Evolutionary conservation across 2,888 invertebrate species (phyloP).

Genomic region (Pseudococcus jackbeardsleyi): DNA sequence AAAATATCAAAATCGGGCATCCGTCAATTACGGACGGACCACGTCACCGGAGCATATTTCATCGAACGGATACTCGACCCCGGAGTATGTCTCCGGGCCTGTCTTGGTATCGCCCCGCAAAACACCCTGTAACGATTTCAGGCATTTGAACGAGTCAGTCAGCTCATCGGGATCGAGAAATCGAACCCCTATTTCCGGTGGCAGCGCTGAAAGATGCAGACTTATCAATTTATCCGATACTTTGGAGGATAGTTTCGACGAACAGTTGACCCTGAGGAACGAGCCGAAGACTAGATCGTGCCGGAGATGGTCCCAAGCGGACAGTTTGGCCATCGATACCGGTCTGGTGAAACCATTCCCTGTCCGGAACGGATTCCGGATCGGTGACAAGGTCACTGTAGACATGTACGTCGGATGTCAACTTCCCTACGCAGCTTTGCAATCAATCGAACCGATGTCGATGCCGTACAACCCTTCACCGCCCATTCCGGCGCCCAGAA

Average conservation of each 20-base stretch:
- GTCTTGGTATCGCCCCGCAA: not conserved
- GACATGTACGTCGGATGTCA: slow-evolving; percentile 54
- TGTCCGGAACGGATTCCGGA: slow-evolving; percentile 68
- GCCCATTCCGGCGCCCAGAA: slow-evolving; percentile 16
- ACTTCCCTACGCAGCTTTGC: slow-evolving; percentile 64
- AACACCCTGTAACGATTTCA: not conserved
- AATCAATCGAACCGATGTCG: slow-evolving; percentile 60
- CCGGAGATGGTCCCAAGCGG: slow-evolving; percentile 67
- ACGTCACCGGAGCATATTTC: not conserved
- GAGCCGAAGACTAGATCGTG: slow-evolving; percentile 67
- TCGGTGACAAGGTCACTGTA: slow-evolving; percentile 69
- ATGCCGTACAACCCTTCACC: slow-evolving; percentile 58
- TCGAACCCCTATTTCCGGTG: not conserved
- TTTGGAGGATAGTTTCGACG: slow-evolving; percentile 66
- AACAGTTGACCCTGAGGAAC: slow-evolving; percentile 64
- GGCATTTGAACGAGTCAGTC: not conserved
- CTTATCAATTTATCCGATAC: slow-evolving; percentile 19
- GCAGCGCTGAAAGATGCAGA: slow-evolving; percentile 34
- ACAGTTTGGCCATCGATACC: slow-evolving; percentile 66
- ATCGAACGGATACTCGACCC: not conserved
- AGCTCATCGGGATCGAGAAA: not conserved
- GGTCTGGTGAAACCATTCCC: not conserved
- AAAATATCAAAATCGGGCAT: slow-evolving; percentile 2
- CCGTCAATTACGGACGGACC: slow-evolving; percentile 29
- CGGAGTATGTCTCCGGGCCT: not conserved